These are phyloP conservation scores for Pilophorus perplexus DNA, from an alignment of 2,888 invertebrate species.

Conservation along the genomic window DNA sequence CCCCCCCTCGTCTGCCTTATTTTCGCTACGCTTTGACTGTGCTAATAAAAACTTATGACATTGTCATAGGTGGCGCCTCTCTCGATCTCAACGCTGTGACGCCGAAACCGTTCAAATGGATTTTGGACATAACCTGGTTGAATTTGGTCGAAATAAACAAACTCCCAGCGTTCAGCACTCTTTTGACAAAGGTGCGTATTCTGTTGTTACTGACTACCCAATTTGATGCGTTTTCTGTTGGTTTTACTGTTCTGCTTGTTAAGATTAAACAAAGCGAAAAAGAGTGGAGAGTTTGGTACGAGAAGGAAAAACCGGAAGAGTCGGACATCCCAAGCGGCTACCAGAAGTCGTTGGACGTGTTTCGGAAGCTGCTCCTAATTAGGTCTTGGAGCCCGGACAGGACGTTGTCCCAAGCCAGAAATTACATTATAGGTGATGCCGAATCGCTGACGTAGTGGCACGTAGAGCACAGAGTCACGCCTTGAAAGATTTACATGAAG, in stretches of 20 bases:
- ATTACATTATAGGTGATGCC: conserved; percentile 81
- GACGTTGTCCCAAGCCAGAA: conserved; percentile 87
- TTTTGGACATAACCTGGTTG: conserved; percentile 92
- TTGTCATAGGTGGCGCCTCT: conserved; percentile 76
- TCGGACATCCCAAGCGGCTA: conserved; percentile 86
- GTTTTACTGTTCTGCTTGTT: not conserved
- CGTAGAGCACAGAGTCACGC: too few species aligned
- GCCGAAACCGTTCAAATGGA: conserved; percentile 92
- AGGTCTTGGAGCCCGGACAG: conserved; percentile 95
- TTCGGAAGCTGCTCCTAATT: conserved; percentile 78
- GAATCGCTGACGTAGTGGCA: too few species aligned
- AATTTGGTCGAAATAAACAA: conserved; percentile 92
- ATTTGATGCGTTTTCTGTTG: not conserved
- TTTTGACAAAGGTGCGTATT: conserved; percentile 72
- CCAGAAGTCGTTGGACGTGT: conserved; percentile 79
- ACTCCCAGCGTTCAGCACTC: conserved; percentile 72
- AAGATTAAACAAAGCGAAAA: conserved; percentile 79
- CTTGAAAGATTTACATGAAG: too few species aligned
- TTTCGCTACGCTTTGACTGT: too few species aligned
- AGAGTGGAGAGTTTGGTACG: conserved; percentile 88
- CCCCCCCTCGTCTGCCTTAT: too few species aligned
- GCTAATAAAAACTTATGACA: too few species aligned
- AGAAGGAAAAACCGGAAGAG: conserved; percentile 88
- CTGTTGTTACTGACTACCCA: not conserved
- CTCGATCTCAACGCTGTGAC: conserved; percentile 87